Conservation (phyloP, 2,113 vertebrate species). For the Gymnocephalus cernua region DNA sequence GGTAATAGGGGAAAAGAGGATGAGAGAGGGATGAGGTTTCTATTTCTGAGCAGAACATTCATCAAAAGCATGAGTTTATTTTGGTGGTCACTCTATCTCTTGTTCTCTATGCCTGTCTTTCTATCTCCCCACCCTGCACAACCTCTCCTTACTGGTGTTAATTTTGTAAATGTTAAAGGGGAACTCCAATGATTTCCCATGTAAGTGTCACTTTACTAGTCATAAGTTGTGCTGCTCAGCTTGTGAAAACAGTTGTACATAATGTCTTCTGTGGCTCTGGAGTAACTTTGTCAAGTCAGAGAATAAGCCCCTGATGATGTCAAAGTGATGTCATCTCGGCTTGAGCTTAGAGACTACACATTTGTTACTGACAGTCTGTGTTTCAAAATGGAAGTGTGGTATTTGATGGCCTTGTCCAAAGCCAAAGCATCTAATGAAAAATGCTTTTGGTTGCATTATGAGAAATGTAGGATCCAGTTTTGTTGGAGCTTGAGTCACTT, state of each 20-base stretch:
- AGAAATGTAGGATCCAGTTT: neutral
- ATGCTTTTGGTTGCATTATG: neutral
- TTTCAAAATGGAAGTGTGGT: neutral
- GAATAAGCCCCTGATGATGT: neutral
- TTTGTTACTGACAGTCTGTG: neutral
- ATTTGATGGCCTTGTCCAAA: neutral
- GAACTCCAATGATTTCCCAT: conserved; percentile 1
- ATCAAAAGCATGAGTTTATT: conserved; percentile 75
- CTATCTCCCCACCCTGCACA: conserved; percentile 8
- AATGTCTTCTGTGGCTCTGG: conserved; percentile 5
- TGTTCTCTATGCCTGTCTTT: conserved; percentile 30
- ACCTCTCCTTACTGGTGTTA: neutral
- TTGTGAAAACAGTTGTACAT: neutral
- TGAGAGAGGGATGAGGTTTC: conserved; percentile 76
- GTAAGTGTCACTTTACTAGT: neutral
- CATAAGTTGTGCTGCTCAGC: neutral
- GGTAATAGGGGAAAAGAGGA: conserved; percentile 59
- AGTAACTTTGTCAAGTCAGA: neutral
- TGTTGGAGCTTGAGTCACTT: neutral
- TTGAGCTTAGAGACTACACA: neutral
- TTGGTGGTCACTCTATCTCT: conserved; percentile 63
- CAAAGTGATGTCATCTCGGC: neutral
- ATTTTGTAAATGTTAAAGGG: conserved; percentile 1
- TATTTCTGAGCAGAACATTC: conserved; percentile 77
- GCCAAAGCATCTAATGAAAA: neutral